phyloP scores from a whole-genome alignment of 2,113 vertebrate species.

The Fregata magnificens region DNA sequence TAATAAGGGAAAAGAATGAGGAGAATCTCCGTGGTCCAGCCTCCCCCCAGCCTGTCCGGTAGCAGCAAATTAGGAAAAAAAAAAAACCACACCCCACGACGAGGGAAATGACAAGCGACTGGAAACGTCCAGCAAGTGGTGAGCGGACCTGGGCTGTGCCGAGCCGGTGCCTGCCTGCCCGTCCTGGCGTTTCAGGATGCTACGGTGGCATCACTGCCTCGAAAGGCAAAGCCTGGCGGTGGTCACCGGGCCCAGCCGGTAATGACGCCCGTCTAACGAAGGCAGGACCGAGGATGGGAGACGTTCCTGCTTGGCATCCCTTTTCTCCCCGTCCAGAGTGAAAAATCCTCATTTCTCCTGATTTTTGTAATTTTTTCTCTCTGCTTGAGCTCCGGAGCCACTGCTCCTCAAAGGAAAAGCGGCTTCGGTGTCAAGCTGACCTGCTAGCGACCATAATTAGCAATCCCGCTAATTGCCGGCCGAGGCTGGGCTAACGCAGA shows the following conservation, averaged over 20 bases:
- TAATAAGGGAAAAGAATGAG: slow-evolving; percentile 78
- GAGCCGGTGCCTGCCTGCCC: too few relatives aligned
- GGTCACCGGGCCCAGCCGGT: not conserved
- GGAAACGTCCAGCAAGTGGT: too few relatives aligned
- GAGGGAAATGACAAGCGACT: not conserved
- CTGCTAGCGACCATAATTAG: not conserved
- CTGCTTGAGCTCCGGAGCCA: rapidly evolving
- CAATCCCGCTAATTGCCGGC: slow-evolving; percentile 1
- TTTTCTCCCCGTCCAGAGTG: not conserved
- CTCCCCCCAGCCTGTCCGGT: slow-evolving; percentile 25
- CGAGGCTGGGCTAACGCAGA: not conserved
- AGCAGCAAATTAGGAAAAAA: slow-evolving; percentile 8
- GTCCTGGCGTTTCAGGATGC: not conserved
- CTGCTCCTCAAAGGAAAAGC: not conserved
- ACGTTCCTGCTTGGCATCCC: not conserved
- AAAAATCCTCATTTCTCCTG: not conserved
- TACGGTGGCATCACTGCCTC: not conserved
- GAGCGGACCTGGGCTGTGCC: not conserved
- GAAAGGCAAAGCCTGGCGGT: not conserved
- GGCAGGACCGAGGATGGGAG: not conserved
- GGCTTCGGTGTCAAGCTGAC: not conserved
- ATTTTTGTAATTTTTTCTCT: too few relatives aligned
- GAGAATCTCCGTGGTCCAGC: slow-evolving; percentile 64
- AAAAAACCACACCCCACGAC: too few relatives aligned
- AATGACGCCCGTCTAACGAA: not conserved